Base-by-base conservation (phyloP, 2,888 invertebrate genomes). In the Scelioninae gen. 2 region DNA sequence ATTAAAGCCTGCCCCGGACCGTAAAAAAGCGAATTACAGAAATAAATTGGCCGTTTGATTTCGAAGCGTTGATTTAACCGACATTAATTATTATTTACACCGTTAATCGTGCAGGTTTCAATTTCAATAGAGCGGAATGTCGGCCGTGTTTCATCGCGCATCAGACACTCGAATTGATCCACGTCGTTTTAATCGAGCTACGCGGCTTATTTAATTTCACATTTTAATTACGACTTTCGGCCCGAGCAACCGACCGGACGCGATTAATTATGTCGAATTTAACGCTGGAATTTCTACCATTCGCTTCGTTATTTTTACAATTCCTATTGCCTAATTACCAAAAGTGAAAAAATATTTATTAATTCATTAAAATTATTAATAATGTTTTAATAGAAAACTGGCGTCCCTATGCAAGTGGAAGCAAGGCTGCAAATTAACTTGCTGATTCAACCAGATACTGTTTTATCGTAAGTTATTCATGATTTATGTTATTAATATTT, bases 371-470 rank as follows among this genome's bases (percentile, higher is more conserved):
- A 22, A 22, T 22, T 2, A 6, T 31, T 31, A 31, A 31, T 7
- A 31, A 9, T 6, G 4, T 16, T 15, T 53, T 46, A 53, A 11
- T 76, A 88, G 88, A 89, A 83, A 75, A 92, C 93, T 3, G 95
- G 95, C 1, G 90, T 94, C 81, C 95, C 96, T n/a, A 85, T 96
- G 45, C 82, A 87, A 55, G 92, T 94, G 1, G 84, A 89, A 52
- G 96, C 93, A 0, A 90, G 92, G 79, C 86, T 96, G 57, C 96
- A 96, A 87, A 90, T 96, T 74, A 96, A 94, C 86, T 86, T 93
- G 76, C 84, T 89, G 71, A 78, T 92, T 2, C 83, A 89, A 73
- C 88, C 88, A 0, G 88, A 90, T 68, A 60, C 82, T 5, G 83
- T 86, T 3, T 88, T 90, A 52, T 83, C 84, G 92, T 92, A 86